Base-by-base conservation (phyloP, 2,113 vertebrate species). In the Cynocephalus volans region DNA sequence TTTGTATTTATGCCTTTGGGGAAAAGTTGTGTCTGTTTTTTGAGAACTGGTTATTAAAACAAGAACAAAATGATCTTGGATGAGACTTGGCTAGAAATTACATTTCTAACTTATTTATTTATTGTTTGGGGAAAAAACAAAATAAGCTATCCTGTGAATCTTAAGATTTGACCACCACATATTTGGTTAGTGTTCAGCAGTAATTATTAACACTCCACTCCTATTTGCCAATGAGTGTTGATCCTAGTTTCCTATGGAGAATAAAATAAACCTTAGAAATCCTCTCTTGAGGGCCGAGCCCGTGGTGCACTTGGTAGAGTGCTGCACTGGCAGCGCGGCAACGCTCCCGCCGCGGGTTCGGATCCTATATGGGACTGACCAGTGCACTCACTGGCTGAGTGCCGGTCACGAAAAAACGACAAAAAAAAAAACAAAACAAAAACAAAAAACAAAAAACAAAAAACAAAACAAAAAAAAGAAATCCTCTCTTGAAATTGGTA, bases 51-150 rank as follows among this genome's bases (percentile, higher is more conserved):
- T 92, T 67, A 80, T 96, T 94, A 83, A 94, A 97, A 83, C 56
- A 94, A 93, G 88, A 96, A 89, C 83, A 90, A 96, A 94, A 90
- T 94, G 76, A 28, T 75, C 56, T 93, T 95, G 50, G 33, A 94
- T 84, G 54, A 96, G 31, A 90, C 1, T 45, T 77, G 60, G 33
- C n/a, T 92, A 17, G 54, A 94, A 95, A 92, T 94, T 87, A 85
- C 54, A 81, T 79, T 92, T 95, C 72, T 96, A 83, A 93, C 70
- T 92, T 95, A 36, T 89, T 94, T 69, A 58, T 93, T 95, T 94
- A 82, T 91, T 80, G 75, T 83, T 94, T 87, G 64, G 90, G 28
- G 67, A 79, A 67, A 83, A 89, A 80, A 64, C 48, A 84, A 87
- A 84, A 87, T 56, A 94, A 94, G 56, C 24, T 95, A 67, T 45